Conservation (phyloP, 2,888 invertebrate genomes). For the Nomada goodeniana region DNA sequence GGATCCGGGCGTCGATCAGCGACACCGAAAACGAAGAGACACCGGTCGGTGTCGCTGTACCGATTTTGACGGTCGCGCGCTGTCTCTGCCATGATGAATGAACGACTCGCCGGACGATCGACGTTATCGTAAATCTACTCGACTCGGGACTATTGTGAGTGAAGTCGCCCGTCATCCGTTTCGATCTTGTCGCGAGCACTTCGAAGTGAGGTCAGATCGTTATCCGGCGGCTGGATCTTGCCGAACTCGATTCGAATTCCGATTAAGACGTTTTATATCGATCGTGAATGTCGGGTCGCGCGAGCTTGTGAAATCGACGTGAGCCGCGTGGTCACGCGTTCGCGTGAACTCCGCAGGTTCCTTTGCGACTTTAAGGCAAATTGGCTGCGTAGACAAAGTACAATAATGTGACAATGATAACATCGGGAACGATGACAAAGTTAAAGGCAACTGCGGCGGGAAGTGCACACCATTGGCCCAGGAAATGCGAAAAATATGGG, state of each 20-base stretch:
- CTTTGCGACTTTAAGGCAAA: not conserved
- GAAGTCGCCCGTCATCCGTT: slow-evolving; percentile 65
- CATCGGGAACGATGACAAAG: too few species aligned
- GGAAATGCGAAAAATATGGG: too few species aligned
- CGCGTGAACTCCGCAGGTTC: not conserved
- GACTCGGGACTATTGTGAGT: slow-evolving; percentile 66
- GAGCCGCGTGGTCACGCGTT: slow-evolving; percentile 6
- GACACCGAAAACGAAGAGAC: slow-evolving; percentile 49
- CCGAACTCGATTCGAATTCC: slow-evolving; percentile 61
- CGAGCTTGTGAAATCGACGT: slow-evolving; percentile 45
- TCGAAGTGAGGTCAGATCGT: slow-evolving; percentile 74
- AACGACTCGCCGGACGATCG: slow-evolving; percentile 68
- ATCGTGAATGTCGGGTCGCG: slow-evolving; percentile 41
- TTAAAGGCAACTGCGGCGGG: too few species aligned
- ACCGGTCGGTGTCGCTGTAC: slow-evolving; percentile 22
- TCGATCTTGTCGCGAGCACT: slow-evolving; percentile 61
- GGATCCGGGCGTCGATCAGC: slow-evolving; percentile 31
- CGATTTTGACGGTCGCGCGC: slow-evolving; percentile 68
- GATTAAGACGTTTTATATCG: slow-evolving; percentile 52
- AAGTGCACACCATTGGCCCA: too few species aligned
- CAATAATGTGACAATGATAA: too few species aligned
- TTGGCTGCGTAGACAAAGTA: too few species aligned
- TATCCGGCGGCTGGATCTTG: slow-evolving; percentile 44
- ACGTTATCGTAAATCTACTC: slow-evolving; percentile 71
- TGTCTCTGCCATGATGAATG: slow-evolving; percentile 66